These are phyloP conservation scores for Aviceda subcristata DNA, from an alignment of 2,113 vertebrate genomes.

Conservation along the genomic window DNA sequence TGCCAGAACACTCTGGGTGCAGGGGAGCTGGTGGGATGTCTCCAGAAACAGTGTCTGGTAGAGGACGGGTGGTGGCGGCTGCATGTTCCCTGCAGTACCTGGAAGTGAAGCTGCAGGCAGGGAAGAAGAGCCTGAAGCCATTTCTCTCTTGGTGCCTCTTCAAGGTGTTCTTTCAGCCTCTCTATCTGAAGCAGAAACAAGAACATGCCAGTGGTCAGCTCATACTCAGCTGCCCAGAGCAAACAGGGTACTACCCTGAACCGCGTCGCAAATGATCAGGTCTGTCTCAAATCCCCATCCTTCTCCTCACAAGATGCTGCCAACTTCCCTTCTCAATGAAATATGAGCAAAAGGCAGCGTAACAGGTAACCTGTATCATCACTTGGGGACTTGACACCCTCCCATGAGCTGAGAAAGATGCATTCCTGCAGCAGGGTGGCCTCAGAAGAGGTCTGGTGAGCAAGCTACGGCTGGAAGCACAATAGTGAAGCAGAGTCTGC, in stretches of 20 bases:
- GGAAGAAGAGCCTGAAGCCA: conserved; percentile 58
- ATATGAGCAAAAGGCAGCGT: neutral
- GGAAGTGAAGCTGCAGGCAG: conserved; percentile 5
- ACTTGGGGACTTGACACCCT: neutral
- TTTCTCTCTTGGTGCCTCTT: conserved; percentile 79
- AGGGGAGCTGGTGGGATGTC: conserved; percentile 58
- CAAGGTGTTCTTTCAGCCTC: conserved; percentile 80
- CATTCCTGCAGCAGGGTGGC: neutral
- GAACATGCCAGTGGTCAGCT: neutral
- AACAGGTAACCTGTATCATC: neutral
- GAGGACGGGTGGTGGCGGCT: conserved; percentile 20
- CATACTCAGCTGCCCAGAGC: neutral
- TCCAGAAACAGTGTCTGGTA: neutral
- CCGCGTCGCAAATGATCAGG: neutral
- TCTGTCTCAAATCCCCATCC: neutral
- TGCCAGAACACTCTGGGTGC: neutral
- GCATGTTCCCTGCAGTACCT: neutral
- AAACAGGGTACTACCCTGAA: neutral
- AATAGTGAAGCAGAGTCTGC: neutral
- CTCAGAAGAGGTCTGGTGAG: neutral
- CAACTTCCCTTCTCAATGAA: neutral
- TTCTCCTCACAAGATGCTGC: neutral
- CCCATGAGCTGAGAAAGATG: neutral
- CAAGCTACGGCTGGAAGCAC: neutral
- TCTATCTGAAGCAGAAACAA: conserved; percentile 69